Base-by-base conservation (phyloP, 2,113 vertebrate genomes). In the Ammodytes dubius region DNA sequence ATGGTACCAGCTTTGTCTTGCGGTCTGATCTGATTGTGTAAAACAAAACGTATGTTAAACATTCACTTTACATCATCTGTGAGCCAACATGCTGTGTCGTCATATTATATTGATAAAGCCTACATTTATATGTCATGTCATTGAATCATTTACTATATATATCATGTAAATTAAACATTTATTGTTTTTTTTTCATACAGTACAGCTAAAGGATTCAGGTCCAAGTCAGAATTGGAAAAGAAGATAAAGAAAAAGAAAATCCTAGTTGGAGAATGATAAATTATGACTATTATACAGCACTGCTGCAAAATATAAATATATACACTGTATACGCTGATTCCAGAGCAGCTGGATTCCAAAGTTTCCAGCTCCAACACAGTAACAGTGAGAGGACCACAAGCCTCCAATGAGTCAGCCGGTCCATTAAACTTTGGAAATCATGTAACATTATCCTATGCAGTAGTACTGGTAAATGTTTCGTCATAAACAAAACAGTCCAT, bases 261-360 rank as follows among this genome's bases (percentile, higher is more conserved):
- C 4, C 27, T 68, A 50, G 14, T 43, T 65, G 70, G 45, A 80
- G 74, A n/a, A 73, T 85, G 66, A 91, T 93, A 91, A 89, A 89
- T 90, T 89, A 91, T 58, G 54, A 67, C 69, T 77, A 58, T 63
- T 63, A 47, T 73, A 83, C 87, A 90, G 79, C 86, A 79, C 72
- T 77, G 68, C 70, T 86, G 73, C 57, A 84, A 76, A 76, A 85
- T 81, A 77, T 58, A 79, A 73, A 73, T 90, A 81, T 86, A 72
- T 90, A 91, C 83, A 90, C 71, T 83, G 69, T 86, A 86, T 77
- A 82, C 13, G 63, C 68, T 69, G 67, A 83, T 74, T 74, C 57
- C 75, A 89, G 69, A 81, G 79, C 61, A 89, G 76, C 70, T 77
- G 70, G 45, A 91, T 70, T 66, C 37, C 70, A 69, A 60, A 42